A percentile compares a stretch with the other conserved stretches of the same genome.
Evolutionary conservation across 2,888 invertebrate genomes (phyloP).

Genomic region (Seladonia tumulorum): DNA sequence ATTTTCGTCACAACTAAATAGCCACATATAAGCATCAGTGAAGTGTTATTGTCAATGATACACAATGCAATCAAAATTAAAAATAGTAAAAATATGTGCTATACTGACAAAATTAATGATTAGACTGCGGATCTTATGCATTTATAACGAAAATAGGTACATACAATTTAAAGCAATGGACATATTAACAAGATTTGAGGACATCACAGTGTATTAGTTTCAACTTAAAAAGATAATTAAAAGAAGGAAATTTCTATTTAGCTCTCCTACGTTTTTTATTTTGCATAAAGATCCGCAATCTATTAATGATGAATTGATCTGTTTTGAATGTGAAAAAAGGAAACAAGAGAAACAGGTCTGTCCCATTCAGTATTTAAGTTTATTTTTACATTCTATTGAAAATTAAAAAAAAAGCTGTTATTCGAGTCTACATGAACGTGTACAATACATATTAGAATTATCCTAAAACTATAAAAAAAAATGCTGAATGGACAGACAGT

Average conservation of each 20-base stretch:
- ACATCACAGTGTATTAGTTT: no score
- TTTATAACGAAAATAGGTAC: background rate
- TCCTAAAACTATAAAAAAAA: conserved; percentile 48
- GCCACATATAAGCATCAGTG: background rate
- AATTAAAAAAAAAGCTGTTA: conserved; percentile 13
- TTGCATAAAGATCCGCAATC: background rate
- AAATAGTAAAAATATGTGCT: conserved; percentile 43
- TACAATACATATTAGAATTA: conserved; percentile 6
- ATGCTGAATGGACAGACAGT: conserved; percentile 83
- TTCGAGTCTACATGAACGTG: background rate
- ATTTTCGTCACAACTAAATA: background rate
- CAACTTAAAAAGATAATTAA: background rate
- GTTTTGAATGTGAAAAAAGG: conserved; percentile 18
- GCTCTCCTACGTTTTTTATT: background rate
- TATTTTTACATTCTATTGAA: conserved; percentile 14
- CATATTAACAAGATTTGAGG: no score
- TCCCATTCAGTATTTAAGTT: conserved; percentile 82
- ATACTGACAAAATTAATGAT: background rate
- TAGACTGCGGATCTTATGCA: conserved; percentile 1
- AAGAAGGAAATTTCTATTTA: background rate
- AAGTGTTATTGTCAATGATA: conserved; percentile 15
- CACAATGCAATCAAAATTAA: conserved; percentile 3
- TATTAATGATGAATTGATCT: background rate
- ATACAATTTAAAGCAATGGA: no score
- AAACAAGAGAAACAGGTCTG: conserved; percentile 73